phyloP scores from a whole-genome alignment of 2,113 vertebrate species.

The Cottus gobio region DNA sequence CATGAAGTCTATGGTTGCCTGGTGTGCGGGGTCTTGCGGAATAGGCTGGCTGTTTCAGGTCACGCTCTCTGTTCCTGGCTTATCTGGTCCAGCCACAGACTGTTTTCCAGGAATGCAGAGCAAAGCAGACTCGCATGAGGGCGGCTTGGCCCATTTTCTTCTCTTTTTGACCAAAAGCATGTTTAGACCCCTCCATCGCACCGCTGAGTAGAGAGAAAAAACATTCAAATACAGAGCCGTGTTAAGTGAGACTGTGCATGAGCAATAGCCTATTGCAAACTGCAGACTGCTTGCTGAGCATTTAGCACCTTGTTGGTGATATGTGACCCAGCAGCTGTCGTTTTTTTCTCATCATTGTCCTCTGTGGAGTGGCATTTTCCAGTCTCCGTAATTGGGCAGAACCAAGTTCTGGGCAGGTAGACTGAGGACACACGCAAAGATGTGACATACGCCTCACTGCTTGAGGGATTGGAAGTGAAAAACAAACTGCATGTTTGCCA shows the following conservation, averaged over 20 bases:
- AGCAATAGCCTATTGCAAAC: conserved; percentile 31
- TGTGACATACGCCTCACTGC: conserved; percentile 59
- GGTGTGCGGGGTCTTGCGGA: conserved; percentile 59
- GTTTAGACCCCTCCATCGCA: conserved; percentile 54
- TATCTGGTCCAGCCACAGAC: conserved; percentile 78
- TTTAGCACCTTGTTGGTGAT: conserved; percentile 69
- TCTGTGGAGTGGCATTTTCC: conserved; percentile 67
- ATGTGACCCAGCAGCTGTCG: conserved; percentile 48
- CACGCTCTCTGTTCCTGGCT: conserved; percentile 73
- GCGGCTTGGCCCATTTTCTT: conserved; percentile 64
- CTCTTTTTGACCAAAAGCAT: conserved; percentile 58
- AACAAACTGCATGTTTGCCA: conserved; percentile 53
- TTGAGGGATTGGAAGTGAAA: conserved; percentile 62
- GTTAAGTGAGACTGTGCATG: conserved; percentile 43
- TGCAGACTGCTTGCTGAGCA: conserved; percentile 43
- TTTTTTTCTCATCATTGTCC: conserved; percentile 44
- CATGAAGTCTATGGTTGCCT: conserved; percentile 66
- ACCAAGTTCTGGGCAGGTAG: conserved; percentile 48
- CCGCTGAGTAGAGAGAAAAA: conserved; percentile 26
- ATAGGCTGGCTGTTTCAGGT: conserved; percentile 63
- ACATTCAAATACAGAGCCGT: conserved; percentile 16
- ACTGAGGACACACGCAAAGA: conserved; percentile 68
- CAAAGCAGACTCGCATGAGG: conserved; percentile 48
- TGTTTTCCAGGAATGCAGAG: conserved; percentile 70
- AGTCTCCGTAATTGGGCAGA: conserved; percentile 72